Evolutionary conservation across 2,113 vertebrate species (phyloP).

Genomic region (Sinosuthora webbiana): DNA sequence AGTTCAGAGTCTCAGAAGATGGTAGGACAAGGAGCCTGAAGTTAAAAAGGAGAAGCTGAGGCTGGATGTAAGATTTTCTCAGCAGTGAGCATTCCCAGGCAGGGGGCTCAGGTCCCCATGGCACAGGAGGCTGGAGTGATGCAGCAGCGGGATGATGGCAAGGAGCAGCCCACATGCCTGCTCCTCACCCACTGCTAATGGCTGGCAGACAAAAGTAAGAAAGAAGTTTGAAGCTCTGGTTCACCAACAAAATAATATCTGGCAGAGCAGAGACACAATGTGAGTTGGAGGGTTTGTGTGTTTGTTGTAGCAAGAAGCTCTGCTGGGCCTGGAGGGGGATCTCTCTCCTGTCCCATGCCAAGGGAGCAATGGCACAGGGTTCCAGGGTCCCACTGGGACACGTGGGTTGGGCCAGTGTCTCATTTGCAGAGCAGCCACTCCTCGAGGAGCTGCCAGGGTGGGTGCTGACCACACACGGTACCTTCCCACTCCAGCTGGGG

Average conservation of each 20-base stretch:
- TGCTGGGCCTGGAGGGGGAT: not conserved
- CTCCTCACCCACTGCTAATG: not conserved
- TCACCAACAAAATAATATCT: not conserved
- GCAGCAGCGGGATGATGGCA: fast-evolving
- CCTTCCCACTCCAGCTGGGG: not conserved
- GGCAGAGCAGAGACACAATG: not conserved
- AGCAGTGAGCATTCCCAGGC: not conserved
- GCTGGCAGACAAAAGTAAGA: not conserved
- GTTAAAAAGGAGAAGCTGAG: not conserved
- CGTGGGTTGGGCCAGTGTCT: not conserved
- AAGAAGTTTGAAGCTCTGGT: not conserved
- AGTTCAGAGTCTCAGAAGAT: conserved; percentile 39
- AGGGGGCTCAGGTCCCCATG: not conserved
- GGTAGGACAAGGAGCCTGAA: conserved; percentile 27
- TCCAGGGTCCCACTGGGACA: not conserved
- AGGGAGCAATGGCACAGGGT: not conserved
- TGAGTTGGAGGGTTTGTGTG: not conserved
- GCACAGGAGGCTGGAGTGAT: not conserved
- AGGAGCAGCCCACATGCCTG: not conserved
- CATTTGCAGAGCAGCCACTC: not conserved
- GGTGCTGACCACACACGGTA: not conserved
- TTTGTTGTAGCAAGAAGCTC: not conserved
- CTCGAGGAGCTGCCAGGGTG: not conserved
- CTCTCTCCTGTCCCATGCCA: not conserved
- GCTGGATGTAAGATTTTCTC: not conserved